These are phyloP conservation scores for Dryobota labecula DNA, from an alignment of 2,888 invertebrate genomes.

Conservation along the genomic window DNA sequence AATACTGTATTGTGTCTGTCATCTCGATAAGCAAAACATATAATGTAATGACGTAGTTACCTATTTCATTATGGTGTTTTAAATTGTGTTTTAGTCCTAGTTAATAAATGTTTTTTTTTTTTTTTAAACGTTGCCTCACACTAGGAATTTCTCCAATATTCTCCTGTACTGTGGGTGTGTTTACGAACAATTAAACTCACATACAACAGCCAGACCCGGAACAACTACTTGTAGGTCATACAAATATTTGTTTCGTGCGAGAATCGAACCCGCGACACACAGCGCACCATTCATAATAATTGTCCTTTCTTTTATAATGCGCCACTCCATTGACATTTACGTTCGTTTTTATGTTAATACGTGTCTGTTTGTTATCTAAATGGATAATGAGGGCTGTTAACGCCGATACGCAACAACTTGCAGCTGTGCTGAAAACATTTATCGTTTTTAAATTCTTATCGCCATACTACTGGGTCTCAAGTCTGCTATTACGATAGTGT, in stretches of 20 bases:
- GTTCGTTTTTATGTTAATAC: conserved; percentile 19
- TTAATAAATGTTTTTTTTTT: too few relatives aligned
- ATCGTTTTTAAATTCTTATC: background rate
- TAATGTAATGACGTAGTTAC: background rate
- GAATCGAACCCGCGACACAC: too few relatives aligned
- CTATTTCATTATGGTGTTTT: background rate
- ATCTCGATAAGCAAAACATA: too few relatives aligned
- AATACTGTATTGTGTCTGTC: background rate
- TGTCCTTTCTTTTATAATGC: conserved; percentile 8
- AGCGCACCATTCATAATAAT: too few relatives aligned
- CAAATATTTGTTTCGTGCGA: too few relatives aligned
- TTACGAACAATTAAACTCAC: too few relatives aligned
- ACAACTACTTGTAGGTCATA: too few relatives aligned
- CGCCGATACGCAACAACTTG: conserved; percentile 12
- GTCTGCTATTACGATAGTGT: too few relatives aligned
- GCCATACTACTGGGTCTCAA: background rate
- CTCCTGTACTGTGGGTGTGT: too few relatives aligned
- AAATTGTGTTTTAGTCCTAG: background rate
- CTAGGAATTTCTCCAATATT: too few relatives aligned
- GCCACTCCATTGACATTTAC: conserved; percentile 14
- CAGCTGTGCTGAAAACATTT: conserved; percentile 18
- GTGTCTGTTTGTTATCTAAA: conserved; percentile 47
- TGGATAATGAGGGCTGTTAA: conserved; percentile 31
- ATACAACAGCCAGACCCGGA: too few relatives aligned
- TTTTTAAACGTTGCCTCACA: too few relatives aligned